Conservation (phyloP, 2,888 invertebrate species). For the Neoitamus cyanurus region DNA sequence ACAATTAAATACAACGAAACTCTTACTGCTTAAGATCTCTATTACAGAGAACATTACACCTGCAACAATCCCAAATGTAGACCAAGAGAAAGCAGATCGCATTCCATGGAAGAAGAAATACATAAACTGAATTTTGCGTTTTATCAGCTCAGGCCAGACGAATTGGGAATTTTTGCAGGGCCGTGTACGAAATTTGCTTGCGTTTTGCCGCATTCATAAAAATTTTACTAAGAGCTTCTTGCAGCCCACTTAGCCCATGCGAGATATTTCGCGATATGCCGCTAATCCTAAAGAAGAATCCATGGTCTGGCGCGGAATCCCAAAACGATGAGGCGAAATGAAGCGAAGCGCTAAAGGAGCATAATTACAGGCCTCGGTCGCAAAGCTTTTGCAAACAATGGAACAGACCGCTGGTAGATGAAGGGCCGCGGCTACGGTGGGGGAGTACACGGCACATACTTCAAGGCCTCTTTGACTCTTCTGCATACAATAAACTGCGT, state of each 20-base stretch:
- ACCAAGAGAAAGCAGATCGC: background rate
- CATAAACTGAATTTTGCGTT: background rate
- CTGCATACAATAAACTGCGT: constrained; percentile 32
- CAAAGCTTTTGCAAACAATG: constrained; percentile 31
- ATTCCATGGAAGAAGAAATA: background rate
- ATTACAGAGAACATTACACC: background rate
- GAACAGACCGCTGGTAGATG: background rate
- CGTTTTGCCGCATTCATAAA: background rate
- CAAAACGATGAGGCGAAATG: background rate
- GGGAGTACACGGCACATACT: background rate
- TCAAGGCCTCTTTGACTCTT: background rate
- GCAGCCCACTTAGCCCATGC: background rate
- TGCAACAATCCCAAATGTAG: background rate
- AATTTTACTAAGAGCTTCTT: background rate
- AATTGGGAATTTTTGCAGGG: background rate
- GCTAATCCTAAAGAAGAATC: background rate
- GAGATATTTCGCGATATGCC: background rate
- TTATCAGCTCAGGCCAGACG: background rate
- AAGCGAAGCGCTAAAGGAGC: constrained; percentile 7
- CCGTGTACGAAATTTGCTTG: background rate
- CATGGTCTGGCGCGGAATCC: background rate
- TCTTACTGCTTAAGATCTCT: background rate
- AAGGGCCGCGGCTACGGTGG: background rate
- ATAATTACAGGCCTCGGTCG: constrained; percentile 18
- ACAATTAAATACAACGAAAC: no score